A percentile compares a stretch with the other conserved stretches of the same genome.
Conservation (phyloP, 2,797 vertebrate species). For the Scarus forsteni region DNA sequence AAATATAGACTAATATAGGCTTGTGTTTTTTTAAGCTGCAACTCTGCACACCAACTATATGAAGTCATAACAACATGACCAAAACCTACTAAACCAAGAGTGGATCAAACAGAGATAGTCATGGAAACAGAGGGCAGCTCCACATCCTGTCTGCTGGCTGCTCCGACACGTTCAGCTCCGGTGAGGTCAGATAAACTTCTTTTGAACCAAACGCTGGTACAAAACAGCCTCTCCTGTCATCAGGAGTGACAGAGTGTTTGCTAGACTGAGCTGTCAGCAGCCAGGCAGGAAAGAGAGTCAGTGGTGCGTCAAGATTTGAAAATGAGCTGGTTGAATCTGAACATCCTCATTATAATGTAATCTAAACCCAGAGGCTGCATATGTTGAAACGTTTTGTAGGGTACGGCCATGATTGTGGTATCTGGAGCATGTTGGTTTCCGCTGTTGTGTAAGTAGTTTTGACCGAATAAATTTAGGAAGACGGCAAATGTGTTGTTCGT, state of each 20-base stretch:
- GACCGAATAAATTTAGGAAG: no score
- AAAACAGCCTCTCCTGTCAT: background rate
- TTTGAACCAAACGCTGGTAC: background rate
- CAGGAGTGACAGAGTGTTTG: background rate
- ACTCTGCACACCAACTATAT: background rate
- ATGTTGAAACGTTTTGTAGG: no score
- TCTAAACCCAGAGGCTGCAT: no score
- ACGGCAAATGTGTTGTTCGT: no score
- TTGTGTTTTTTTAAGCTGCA: background rate
- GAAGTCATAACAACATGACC: no score
- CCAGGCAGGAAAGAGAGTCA: background rate
- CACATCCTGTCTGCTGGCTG: background rate
- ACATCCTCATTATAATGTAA: background rate
- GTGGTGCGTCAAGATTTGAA: no score
- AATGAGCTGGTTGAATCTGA: background rate
- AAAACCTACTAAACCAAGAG: no score
- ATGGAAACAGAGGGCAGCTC: background rate
- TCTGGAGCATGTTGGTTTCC: no score
- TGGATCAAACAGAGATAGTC: background rate
- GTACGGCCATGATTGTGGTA: no score
- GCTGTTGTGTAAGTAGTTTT: no score
- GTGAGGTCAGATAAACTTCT: background rate
- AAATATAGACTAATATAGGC: background rate
- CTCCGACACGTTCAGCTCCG: background rate
- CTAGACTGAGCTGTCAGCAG: background rate